Percentiles rank a stretch among this genome's conserved stretches.
These are phyloP conservation scores for Leptobrachium leishanense DNA, from an alignment of 2,113 vertebrate species.

Conservation along the genomic window DNA sequence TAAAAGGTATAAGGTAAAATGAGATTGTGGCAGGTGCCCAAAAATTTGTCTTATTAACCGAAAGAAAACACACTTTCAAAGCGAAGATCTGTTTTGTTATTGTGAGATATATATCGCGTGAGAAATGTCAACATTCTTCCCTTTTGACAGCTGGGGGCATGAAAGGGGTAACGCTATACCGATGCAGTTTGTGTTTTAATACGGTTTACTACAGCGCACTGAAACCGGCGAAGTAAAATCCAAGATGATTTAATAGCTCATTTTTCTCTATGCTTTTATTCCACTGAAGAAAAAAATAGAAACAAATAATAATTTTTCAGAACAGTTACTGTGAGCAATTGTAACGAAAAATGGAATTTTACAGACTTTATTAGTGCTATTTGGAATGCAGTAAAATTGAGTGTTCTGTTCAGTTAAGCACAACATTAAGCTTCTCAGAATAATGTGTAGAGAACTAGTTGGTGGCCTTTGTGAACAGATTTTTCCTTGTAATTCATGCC, in stretches of 20 bases:
- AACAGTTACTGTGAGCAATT: neutral
- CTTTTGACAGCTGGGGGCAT: neutral
- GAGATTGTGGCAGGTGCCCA: too few relatives aligned
- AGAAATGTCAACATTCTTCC: neutral
- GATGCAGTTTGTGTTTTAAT: neutral
- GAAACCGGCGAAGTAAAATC: neutral
- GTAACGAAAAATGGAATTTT: neutral
- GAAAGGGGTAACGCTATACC: neutral
- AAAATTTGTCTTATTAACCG: too few relatives aligned
- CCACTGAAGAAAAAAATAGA: neutral
- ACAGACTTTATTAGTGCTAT: neutral
- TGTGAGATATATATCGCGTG: too few relatives aligned
- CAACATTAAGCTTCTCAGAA: too few relatives aligned
- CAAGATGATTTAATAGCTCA: neutral
- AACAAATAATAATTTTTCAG: neutral
- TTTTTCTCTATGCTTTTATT: neutral
- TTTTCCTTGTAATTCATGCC: too few relatives aligned
- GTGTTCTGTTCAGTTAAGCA: neutral
- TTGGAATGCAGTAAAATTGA: neutral
- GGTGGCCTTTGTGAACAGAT: too few relatives aligned
- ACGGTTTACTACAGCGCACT: neutral
- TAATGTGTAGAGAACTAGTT: too few relatives aligned
- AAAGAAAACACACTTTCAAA: too few relatives aligned
- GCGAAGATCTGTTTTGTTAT: too few relatives aligned
- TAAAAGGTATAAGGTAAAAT: too few relatives aligned